Evolutionary conservation across 2,113 vertebrate species (phyloP).

Genomic region (Tinamus guttatus): DNA sequence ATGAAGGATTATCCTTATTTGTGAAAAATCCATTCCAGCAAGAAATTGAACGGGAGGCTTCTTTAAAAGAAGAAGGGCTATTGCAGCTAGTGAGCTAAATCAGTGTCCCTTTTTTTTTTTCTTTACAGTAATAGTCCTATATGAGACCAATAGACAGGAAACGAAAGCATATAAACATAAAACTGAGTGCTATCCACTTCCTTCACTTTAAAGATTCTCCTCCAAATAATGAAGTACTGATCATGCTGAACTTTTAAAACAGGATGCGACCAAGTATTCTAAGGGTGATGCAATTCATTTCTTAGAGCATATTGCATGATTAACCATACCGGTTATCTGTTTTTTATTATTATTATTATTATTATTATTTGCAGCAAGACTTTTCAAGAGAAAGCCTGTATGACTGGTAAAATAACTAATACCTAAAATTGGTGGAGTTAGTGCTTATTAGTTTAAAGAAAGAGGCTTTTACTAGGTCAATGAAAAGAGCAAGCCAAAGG

Average conservation of each 20-base stretch:
- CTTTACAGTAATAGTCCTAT: not conserved
- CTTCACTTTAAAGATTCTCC: not conserved
- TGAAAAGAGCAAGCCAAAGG: too few species aligned
- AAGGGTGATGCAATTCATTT: not conserved
- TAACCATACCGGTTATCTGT: not conserved
- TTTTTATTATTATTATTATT: not conserved
- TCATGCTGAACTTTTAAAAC: not conserved
- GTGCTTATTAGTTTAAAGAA: too few species aligned
- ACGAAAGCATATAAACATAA: constrained; percentile 5
- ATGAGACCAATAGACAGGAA: constrained; percentile 12
- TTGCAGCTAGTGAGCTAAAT: constrained; percentile 28
- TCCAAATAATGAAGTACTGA: not conserved
- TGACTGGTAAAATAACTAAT: too few species aligned
- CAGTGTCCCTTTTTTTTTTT: not conserved
- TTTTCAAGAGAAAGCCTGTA: not conserved
- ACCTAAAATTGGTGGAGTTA: too few species aligned
- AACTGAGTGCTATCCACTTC: not conserved
- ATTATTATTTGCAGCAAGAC: not conserved
- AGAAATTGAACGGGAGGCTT: constrained; percentile 58
- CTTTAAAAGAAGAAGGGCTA: constrained; percentile 19
- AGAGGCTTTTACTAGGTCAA: too few species aligned
- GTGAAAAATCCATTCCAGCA: constrained; percentile 50
- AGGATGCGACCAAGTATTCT: not conserved
- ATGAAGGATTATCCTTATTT: constrained; percentile 70
- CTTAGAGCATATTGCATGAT: not conserved